phyloP scores from a whole-genome alignment of 2,113 vertebrate genomes.

The Malurus cyaneus region DNA sequence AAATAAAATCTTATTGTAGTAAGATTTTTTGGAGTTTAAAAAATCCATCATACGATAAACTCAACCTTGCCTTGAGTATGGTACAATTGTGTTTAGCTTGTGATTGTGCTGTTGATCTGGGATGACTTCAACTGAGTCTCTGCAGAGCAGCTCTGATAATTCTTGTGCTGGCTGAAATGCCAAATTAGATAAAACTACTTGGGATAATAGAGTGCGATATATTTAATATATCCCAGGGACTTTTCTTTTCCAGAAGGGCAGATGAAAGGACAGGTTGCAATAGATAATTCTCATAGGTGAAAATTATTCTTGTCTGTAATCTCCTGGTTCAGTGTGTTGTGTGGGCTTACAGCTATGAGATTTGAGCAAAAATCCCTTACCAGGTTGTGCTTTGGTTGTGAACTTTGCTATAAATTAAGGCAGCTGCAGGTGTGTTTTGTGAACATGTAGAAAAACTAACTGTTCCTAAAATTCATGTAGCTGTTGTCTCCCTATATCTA shows the following conservation, averaged over 20 bases:
- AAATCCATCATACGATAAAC: neutral
- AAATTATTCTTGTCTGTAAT: neutral
- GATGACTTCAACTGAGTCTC: neutral
- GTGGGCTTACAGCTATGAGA: neutral
- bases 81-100: neutral
- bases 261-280: neutral
- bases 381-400: neutral
- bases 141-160: neutral
- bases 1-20: neutral
- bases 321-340: neutral
- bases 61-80: neutral
- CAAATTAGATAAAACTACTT: neutral
- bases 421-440: neutral
- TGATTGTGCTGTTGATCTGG: neutral
- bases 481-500: neutral
- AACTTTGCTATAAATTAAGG: neutral
- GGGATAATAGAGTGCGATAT: neutral
- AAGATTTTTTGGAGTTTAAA: neutral
- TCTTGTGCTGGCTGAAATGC: neutral
- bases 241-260: neutral
- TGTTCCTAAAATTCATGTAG: neutral
- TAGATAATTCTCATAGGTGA: neutral
- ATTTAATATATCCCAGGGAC: neutral
- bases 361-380: neutral
- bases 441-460: accelerated